Evolutionary conservation across 1,140 invertebrate genomes (phyloP).

Genomic region (Macrocentrus cingulum): DNA sequence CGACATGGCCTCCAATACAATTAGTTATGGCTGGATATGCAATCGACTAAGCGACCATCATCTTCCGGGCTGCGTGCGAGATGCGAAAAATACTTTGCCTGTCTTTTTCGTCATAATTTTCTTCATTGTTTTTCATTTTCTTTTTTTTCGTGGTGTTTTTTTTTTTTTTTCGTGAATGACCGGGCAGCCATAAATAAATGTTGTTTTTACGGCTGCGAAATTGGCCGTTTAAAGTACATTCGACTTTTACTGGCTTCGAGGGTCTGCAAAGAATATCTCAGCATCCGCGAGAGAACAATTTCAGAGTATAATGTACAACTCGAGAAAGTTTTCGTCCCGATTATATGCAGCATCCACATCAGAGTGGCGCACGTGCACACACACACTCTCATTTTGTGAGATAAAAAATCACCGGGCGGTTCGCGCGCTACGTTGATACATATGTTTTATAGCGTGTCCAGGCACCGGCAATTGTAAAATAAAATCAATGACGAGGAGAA

Average conservation of each 20-base stretch:
- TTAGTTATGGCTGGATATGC: constrained; percentile 4
- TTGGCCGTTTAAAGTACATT: constrained; percentile 57
- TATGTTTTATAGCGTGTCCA: no score
- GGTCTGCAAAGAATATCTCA: background rate
- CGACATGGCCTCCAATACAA: background rate
- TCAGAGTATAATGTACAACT: constrained; percentile 14
- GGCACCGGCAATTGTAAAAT: no score
- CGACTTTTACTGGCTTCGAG: constrained; percentile 30
- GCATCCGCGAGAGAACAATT: background rate
- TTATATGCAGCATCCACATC: background rate
- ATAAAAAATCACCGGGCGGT: no score
- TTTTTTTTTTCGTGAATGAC: constrained; percentile 52
- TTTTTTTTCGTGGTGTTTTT: constrained; percentile 30
- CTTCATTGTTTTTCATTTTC: constrained; percentile 45
- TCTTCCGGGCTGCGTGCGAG: background rate
- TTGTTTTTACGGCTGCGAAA: constrained; percentile 59
- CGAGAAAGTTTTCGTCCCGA: constrained; percentile 5
- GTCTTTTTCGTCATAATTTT: constrained; percentile 49
- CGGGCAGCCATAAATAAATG: constrained; percentile 57
- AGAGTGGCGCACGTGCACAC: no score
- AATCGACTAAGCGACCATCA: background rate
- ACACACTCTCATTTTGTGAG: no score
- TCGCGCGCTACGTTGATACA: no score
- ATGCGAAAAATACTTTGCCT: no score
- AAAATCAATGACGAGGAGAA: no score